Conservation (phyloP, 2,797 vertebrate genomes). For the Steatocranus sp. region DNA sequence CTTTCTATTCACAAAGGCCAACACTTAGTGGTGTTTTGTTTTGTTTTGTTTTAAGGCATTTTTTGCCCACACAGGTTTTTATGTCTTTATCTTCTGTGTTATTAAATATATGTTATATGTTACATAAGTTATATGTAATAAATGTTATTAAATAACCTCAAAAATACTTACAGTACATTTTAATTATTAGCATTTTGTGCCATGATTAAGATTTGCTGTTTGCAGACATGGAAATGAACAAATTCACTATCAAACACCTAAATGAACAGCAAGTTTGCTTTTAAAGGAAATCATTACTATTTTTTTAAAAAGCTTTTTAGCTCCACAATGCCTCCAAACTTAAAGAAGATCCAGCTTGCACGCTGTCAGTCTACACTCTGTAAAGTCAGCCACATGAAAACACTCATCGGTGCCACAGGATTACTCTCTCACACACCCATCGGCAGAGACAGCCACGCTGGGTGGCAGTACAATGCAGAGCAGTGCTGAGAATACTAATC, state of each 20-base stretch:
- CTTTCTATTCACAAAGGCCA: not conserved
- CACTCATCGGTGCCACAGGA: not conserved
- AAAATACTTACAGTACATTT: not conserved
- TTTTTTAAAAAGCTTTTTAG: not conserved
- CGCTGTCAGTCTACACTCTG: not conserved
- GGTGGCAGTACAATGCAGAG: constrained; percentile 31
- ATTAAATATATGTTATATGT: not conserved
- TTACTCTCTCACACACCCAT: not conserved
- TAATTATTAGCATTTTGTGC: not conserved
- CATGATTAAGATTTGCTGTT: not conserved
- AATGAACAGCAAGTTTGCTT: not conserved
- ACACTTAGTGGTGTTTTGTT: not conserved
- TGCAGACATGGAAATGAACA: not conserved
- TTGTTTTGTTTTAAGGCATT: not conserved
- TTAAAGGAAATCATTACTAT: not conserved
- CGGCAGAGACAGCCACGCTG: not conserved
- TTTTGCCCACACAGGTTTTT: not conserved
- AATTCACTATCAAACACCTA: not conserved
- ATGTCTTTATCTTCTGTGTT: not conserved
- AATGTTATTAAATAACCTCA: not conserved
- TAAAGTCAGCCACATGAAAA: not conserved
- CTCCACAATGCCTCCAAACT: not conserved
- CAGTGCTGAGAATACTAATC: constrained; percentile 25
- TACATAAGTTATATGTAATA: not conserved
- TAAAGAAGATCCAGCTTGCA: not conserved